These are phyloP conservation scores for Lymantria monacha DNA, from an alignment of 2,888 invertebrate genomes.

Conservation along the genomic window DNA sequence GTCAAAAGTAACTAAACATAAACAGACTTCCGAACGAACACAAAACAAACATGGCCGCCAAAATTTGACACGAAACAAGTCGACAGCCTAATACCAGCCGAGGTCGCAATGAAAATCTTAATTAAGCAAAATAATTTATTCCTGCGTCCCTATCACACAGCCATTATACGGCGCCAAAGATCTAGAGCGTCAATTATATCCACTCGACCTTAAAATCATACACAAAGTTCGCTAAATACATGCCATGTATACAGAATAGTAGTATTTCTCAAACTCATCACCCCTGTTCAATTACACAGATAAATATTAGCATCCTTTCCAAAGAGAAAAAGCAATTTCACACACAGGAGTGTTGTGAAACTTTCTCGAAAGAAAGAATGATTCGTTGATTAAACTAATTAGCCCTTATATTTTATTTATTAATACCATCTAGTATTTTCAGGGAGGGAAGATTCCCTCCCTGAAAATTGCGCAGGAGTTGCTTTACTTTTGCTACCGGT, in stretches of 20 bases:
- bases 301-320: not conserved
- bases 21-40: constrained; percentile 4
- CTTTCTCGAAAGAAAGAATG: too few species aligned
- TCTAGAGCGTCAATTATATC: constrained; percentile 24
- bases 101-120: constrained; percentile 23
- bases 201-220: constrained; percentile 16
- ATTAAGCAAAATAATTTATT: constrained; percentile 36
- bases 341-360: too few species aligned
- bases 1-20: too few species aligned
- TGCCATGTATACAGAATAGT: not conserved
- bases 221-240: not conserved
- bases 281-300: not conserved
- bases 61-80: constrained; percentile 9
- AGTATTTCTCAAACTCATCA: not conserved
- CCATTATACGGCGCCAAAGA: constrained; percentile 11
- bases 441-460: too few species aligned
- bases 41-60: constrained; percentile 10
- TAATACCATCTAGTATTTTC: too few species aligned
- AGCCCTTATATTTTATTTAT: too few species aligned
- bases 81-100: constrained; percentile 14
- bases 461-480: too few species aligned
- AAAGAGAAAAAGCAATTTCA: too few species aligned
- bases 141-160: constrained; percentile 19
- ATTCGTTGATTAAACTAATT: too few species aligned
- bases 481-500: too few species aligned